Base-by-base conservation (phyloP, 2,888 invertebrate genomes). In the Eucriotettix oculatus region DNA sequence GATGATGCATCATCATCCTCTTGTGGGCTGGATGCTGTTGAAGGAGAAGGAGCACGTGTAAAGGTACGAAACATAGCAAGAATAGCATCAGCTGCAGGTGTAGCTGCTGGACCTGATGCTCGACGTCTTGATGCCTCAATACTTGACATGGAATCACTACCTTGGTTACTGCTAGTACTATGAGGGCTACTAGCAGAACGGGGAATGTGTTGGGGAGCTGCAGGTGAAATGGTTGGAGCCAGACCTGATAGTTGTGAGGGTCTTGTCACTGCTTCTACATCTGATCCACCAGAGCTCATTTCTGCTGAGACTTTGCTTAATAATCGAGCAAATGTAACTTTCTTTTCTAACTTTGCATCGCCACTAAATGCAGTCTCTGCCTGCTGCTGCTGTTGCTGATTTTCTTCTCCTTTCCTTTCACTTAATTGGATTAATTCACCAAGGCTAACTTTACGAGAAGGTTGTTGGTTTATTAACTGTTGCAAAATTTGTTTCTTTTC, bases 401-500 rank as follows among this genome's bases (percentile, higher is more conserved):
- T 76, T 73, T 77, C 42, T 77, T 70, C 42, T 75, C 78, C 54
- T 65, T 73, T 77, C 65, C 79, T 78, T 68, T 86, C 86, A 63
- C 83, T 83, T 79, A 87, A 79, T 69, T 86, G 84, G 66, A 87
- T 85, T 42, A 87, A 76, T 69, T 87, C 87, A 60, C 84, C 85
- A 72, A 87, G 78, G 64, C 83, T 85, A 48, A 84, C 78, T 72
- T 83, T 82, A 67, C 79, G 78, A 10, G 82, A 75, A 10, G 82
- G 75, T 60, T 83, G 81, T 67, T 83, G 82, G 60, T 78, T 79
- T 63, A 86, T 81, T n/a, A 88, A 74, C 68, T 87, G 86, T 70
- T 88, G 87, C 12, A 88, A 76, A 61, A 88, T 86, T 74, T 86
- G 85, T 68, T 86, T 86, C 72, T 87, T 87, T 73, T 87, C 87